phyloP scores from a whole-genome alignment of 2,797 vertebrate species.

The Gadopsis marmoratus region DNA sequence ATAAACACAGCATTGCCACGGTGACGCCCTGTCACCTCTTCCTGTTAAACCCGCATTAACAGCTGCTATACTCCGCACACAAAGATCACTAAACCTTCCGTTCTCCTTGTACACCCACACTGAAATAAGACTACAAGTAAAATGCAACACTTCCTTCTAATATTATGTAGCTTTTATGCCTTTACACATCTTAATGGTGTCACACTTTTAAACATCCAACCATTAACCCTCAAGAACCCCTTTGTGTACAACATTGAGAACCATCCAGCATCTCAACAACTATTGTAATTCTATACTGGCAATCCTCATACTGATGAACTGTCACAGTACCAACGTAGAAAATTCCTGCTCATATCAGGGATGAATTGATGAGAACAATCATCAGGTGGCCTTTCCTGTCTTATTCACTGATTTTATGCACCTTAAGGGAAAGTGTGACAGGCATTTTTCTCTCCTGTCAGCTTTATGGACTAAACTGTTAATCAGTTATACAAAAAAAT shows the following conservation, averaged over 20 bases:
- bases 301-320: constrained; percentile 22
- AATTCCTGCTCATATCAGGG: constrained; percentile 14
- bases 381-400: not conserved
- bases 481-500: constrained; percentile 4
- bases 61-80: constrained; percentile 38
- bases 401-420: not conserved
- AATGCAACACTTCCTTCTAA: constrained; percentile 28
- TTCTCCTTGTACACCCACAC: constrained; percentile 14
- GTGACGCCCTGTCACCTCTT: constrained; percentile 67
- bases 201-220: not conserved
- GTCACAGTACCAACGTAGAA: constrained; percentile 12
- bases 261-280: constrained; percentile 44
- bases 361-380: not conserved
- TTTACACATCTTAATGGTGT: not conserved
- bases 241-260: constrained; percentile 15
- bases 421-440: not conserved
- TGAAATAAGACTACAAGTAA: constrained; percentile 1
- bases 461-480: not conserved
- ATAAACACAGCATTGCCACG: constrained; percentile 65
- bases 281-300: not conserved
- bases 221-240: not conserved
- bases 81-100: constrained; percentile 28
- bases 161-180: not conserved
- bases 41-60: constrained; percentile 60
- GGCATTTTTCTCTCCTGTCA: not conserved